Conservation (phyloP, 2,888 invertebrate species). For the Pristionchus exspectatus region DNA sequence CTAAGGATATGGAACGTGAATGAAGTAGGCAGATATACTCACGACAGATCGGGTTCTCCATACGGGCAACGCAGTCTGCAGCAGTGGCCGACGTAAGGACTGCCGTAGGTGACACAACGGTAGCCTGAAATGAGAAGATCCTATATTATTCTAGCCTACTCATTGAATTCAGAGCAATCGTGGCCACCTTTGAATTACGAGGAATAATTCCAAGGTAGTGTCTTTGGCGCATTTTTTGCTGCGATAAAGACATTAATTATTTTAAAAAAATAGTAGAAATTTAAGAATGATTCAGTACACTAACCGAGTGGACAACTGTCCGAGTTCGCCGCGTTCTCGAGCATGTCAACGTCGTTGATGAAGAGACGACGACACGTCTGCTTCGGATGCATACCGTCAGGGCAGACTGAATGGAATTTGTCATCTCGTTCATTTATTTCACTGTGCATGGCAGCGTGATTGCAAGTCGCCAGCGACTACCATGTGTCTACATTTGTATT, state of each 20-base stretch:
- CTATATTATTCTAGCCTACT: too few relatives aligned
- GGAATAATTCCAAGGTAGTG: too few relatives aligned
- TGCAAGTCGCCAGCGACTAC: too few relatives aligned
- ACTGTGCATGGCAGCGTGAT: too few relatives aligned
- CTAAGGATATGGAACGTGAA: too few relatives aligned
- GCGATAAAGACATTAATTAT: too few relatives aligned
- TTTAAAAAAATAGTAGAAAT: too few relatives aligned
- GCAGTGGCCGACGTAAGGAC: conserved; percentile 79
- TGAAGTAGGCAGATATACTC: background rate
- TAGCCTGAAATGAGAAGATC: conserved; percentile 53
- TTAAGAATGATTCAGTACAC: background rate
- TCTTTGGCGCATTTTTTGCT: too few relatives aligned
- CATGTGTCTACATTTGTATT: too few relatives aligned
- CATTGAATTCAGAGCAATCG: too few relatives aligned
- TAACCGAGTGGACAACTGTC: conserved; percentile 70
- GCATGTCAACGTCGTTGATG: conserved; percentile 78
- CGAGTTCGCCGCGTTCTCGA: conserved; percentile 76
- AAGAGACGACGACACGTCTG: conserved; percentile 78
- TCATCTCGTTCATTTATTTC: background rate
- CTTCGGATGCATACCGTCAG: conserved; percentile 77
- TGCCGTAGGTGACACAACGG: conserved; percentile 78
- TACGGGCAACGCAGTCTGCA: conserved; percentile 78
- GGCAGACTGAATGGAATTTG: conserved; percentile 70
- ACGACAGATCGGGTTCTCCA: conserved; percentile 78
- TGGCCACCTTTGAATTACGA: too few relatives aligned